Evolutionary conservation across 1,140 invertebrate genomes (phyloP).

Genomic region (Steinernema khuongi): DNA sequence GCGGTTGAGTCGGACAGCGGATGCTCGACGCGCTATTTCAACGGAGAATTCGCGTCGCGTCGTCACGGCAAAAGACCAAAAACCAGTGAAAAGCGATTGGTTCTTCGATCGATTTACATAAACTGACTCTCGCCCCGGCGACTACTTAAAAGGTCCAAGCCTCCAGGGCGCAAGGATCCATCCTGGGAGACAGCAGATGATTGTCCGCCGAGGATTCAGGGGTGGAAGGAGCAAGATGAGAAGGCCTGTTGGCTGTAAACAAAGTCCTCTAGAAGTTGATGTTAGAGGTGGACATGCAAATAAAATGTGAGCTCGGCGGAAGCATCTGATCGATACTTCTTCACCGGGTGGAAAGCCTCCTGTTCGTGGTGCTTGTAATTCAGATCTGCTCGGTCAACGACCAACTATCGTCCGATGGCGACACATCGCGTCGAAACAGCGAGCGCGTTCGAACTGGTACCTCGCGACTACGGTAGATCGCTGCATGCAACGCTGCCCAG

Average conservation of each 20-base stretch:
- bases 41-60: not conserved
- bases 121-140: slow-evolving; percentile 7
- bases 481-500: too few relatives aligned
- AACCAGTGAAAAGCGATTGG: slow-evolving; percentile 5
- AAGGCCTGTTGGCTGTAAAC: not conserved
- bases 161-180: not conserved
- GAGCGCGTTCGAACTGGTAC: not conserved
- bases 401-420: not conserved
- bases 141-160: not conserved
- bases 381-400: slow-evolving; percentile 3
- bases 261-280: not conserved
- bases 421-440: slow-evolving; percentile 6
- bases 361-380: not conserved
- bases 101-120: slow-evolving; percentile 17
- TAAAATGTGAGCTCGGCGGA: not conserved
- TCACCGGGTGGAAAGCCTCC: not conserved
- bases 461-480: not conserved
- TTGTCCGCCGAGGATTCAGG: not conserved
- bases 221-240: not conserved
- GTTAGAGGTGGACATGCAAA: not conserved
- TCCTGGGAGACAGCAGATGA: not conserved
- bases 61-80: slow-evolving; percentile 21
- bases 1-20: not conserved
- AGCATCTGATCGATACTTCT: not conserved
- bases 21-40: not conserved